phyloP scores from a whole-genome alignment of 2,888 invertebrate species.

The Dinocampus coccinellae region DNA sequence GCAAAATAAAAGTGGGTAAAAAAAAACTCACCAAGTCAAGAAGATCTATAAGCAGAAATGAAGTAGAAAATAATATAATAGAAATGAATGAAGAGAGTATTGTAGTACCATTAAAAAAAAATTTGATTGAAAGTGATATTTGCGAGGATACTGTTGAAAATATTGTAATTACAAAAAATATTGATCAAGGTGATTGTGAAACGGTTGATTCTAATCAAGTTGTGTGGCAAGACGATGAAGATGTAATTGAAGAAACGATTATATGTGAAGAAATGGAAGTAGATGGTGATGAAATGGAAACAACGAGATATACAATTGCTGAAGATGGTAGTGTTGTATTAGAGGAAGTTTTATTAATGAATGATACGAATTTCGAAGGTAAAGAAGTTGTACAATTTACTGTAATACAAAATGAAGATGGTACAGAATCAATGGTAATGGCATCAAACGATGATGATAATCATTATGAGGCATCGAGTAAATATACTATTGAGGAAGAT shows the following conservation, averaged over 20 bases:
- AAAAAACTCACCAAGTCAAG: slow-evolving; percentile 42
- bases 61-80: slow-evolving; percentile 22
- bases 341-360: slow-evolving; percentile 56
- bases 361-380: slow-evolving; percentile 49
- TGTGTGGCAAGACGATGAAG: slow-evolving; percentile 62
- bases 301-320: slow-evolving; percentile 45
- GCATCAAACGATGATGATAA: slow-evolving; percentile 33
- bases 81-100: slow-evolving; percentile 18
- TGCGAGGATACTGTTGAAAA: slow-evolving; percentile 51
- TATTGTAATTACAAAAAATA: slow-evolving; percentile 30
- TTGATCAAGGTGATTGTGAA: slow-evolving; percentile 48
- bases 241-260: slow-evolving; percentile 66
- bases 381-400: slow-evolving; percentile 59
- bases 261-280: slow-evolving; percentile 68
- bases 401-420: slow-evolving; percentile 58
- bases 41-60: slow-evolving; percentile 26
- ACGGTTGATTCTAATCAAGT: slow-evolving; percentile 44
- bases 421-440: slow-evolving; percentile 53
- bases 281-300: slow-evolving; percentile 47
- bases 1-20: slow-evolving; percentile 27
- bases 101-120: slow-evolving; percentile 42
- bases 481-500: slow-evolving; percentile 48
- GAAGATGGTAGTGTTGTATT: slow-evolving; percentile 51
- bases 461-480: slow-evolving; percentile 37
- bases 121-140: slow-evolving; percentile 55